Percentiles rank a stretch among this genome's conserved stretches.
Conservation (phyloP, 37 sponge, comb jelly and placozoan genomes). For the Mnemiopsis leidyi region DNA sequence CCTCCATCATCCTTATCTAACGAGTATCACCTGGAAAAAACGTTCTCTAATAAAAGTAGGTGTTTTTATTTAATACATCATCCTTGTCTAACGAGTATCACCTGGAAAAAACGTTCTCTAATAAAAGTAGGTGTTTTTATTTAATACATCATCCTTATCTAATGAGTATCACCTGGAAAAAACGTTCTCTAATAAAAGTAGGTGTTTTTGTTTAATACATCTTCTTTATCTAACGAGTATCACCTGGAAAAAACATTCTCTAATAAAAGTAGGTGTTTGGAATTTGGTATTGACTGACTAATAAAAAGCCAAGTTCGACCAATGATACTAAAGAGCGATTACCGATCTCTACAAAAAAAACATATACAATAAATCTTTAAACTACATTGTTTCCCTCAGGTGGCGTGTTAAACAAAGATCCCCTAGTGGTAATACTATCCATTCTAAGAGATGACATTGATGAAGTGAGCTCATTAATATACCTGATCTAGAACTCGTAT, state of each 20-base stretch:
- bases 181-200: conserved; percentile 26
- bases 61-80: background rate
- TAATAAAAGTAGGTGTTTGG: background rate
- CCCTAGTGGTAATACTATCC: background rate
- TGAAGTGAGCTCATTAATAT: too few relatives aligned
- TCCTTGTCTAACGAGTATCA: background rate
- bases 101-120: conserved; percentile 35
- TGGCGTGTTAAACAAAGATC: conserved; percentile 39
- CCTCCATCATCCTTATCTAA: conserved; percentile 8
- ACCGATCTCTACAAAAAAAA: too few relatives aligned
- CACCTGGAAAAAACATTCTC: conserved; percentile 38
- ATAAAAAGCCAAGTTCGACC: too few relatives aligned
- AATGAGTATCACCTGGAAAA: conserved; percentile 1
- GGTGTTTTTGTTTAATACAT: background rate
- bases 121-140: background rate
- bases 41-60: conserved; percentile 18
- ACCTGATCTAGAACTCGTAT: too few relatives aligned
- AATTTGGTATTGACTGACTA: too few relatives aligned
- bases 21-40: conserved; percentile 11
- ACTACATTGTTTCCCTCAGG: background rate
- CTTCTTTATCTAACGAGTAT: background rate
- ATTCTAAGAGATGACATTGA: conserved; percentile 47
- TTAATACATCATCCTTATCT: background rate
- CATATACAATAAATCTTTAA: too few relatives aligned
- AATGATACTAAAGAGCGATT: too few relatives aligned